A percentile compares a stretch with the other conserved stretches of the same genome.
These are phyloP conservation scores for Lasaia peninsularis DNA, from an alignment of 1,140 invertebrate genomes.

Conservation along the genomic window DNA sequence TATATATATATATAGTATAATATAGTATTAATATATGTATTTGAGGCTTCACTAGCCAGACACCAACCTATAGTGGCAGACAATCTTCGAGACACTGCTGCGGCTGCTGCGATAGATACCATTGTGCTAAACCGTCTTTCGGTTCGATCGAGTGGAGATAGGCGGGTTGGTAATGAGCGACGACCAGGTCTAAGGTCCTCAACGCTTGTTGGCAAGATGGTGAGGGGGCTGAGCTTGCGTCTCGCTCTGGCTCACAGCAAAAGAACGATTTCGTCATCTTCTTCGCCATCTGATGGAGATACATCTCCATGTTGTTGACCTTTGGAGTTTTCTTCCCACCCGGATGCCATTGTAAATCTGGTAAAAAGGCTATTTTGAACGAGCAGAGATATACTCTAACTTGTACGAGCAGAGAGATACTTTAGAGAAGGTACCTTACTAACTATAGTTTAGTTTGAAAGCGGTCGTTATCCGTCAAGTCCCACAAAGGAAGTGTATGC, in stretches of 20 bases:
- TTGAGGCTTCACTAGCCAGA: constrained; percentile 63
- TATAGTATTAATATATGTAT: too few relatives aligned
- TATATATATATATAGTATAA: too few relatives aligned
- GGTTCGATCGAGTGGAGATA: constrained; percentile 61
- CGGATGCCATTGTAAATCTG: constrained; percentile 47
- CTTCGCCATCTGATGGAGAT: constrained; percentile 66
- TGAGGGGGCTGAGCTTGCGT: constrained; percentile 60
- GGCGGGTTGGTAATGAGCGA: constrained; percentile 35
- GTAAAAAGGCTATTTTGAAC: constrained; percentile 65
- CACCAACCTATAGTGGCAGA: constrained; percentile 71
- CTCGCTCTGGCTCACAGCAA: constrained; percentile 51
- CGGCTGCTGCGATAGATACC: constrained; percentile 59
- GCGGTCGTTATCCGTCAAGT: constrained; percentile 11
- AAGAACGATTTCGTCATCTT: constrained; percentile 63
- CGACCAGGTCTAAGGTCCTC: constrained; percentile 38
- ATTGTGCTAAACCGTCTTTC: constrained; percentile 68
- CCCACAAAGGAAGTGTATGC: constrained; percentile 24
- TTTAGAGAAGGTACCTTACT: neutral
- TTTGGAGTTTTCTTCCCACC: constrained; percentile 34
- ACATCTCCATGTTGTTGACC: constrained; percentile 63
- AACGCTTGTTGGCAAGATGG: constrained; percentile 34
- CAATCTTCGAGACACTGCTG: constrained; percentile 60
- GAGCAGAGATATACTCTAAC: too few relatives aligned
- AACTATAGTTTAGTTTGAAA: neutral
- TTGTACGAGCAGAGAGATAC: neutral